Percentiles rank a stretch among this genome's conserved stretches.
Conservation (phyloP, 2,797 vertebrate species). For the Calcarius lapponicus region DNA sequence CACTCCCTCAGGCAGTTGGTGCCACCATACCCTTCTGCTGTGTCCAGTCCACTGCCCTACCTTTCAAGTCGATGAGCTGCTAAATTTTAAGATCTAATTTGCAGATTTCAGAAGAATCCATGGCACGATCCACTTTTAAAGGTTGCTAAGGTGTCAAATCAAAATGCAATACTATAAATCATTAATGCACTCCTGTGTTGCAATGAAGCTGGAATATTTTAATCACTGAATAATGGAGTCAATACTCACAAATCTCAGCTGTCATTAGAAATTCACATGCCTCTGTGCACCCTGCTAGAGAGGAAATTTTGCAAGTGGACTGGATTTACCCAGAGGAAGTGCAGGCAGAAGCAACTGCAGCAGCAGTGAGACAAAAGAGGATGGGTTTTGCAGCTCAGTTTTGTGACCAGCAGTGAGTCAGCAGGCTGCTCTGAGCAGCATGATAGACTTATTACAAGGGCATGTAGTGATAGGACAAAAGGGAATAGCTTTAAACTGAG, state of each 20-base stretch:
- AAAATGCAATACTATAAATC: neutral
- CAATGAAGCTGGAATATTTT: neutral
- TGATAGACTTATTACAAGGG: neutral
- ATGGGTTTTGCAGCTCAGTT: neutral
- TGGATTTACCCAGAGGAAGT: neutral
- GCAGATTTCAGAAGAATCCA: neutral
- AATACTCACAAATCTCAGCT: slow-evolving; percentile 11
- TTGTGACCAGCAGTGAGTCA: neutral
- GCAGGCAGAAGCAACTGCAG: neutral
- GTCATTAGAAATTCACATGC: neutral
- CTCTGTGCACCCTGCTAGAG: neutral
- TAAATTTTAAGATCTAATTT: neutral
- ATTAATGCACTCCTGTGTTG: neutral
- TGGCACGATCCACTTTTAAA: neutral
- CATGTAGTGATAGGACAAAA: neutral
- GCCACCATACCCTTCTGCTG: fast-evolving
- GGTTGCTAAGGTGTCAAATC: neutral
- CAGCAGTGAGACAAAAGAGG: fast-evolving
- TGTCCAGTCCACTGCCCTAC: neutral
- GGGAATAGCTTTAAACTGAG: neutral
- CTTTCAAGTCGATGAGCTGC: neutral
- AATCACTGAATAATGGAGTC: slow-evolving; percentile 44
- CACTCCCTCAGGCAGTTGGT: fast-evolving
- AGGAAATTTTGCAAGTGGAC: neutral
- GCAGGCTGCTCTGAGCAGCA: neutral